A percentile compares a stretch with the other conserved stretches of the same genome.
Evolutionary conservation across 2,113 vertebrate species (phyloP).

Genomic region (Dendrocopos noguchii): DNA sequence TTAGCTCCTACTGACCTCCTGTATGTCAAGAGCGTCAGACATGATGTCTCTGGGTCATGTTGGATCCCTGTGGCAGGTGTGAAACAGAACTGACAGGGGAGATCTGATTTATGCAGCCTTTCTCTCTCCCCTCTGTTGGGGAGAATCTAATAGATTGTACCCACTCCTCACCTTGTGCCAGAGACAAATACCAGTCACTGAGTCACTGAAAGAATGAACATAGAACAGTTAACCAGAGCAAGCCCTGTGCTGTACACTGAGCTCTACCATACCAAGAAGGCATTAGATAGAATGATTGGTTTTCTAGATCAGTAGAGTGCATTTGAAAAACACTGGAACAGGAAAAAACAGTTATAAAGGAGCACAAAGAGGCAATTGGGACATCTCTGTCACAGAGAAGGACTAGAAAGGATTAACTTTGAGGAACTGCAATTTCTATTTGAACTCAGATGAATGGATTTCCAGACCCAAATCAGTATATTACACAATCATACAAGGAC

Average conservation of each 20-base stretch:
- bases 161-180: background rate
- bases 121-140: background rate
- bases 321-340: background rate
- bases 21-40: slow-evolving; percentile 2
- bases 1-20: slow-evolving; percentile 19
- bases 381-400: background rate
- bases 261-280: background rate
- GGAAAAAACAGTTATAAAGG: background rate
- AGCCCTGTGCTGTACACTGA: background rate
- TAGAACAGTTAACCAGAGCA: background rate
- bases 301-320: background rate
- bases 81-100: slow-evolving; percentile 19
- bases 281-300: rapidly evolving
- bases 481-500: background rate
- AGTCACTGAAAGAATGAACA: background rate
- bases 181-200: slow-evolving; percentile 30
- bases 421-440: background rate
- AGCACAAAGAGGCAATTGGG: background rate
- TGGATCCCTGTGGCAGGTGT: background rate
- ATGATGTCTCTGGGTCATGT: background rate
- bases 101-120: slow-evolving; percentile 6
- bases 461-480: background rate
- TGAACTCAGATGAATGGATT: background rate
- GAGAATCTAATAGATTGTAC: background rate
- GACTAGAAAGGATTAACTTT: background rate